These are phyloP conservation scores for Drosophila anomelani DNA, from an alignment of 2,888 invertebrate genomes.

Conservation along the genomic window DNA sequence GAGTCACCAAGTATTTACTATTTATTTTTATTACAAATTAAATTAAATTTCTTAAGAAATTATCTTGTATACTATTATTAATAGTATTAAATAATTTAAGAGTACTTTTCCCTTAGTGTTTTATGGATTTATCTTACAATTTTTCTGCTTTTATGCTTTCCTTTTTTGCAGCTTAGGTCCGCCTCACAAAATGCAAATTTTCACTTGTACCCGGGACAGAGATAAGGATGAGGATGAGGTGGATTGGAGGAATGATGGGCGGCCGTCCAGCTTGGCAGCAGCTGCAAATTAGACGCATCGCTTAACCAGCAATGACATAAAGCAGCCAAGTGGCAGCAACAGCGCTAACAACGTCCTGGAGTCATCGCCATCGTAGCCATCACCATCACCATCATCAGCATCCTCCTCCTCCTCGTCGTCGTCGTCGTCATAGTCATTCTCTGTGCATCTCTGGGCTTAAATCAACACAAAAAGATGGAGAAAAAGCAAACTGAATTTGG, in stretches of 20 bases:
- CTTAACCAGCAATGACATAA: constrained; percentile 79
- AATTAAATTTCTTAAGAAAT: neutral
- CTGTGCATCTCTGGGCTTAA: constrained; percentile 20
- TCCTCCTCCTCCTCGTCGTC: neutral
- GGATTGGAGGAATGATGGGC: neutral
- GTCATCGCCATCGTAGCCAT: constrained; percentile 24
- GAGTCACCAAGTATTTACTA: too few species aligned
- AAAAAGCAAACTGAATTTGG: constrained; percentile 16
- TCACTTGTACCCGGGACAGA: constrained; percentile 4
- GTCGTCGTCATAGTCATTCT: neutral
- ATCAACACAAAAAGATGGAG: constrained; percentile 32
- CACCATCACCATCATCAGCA: constrained; percentile 5
- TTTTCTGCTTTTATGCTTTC: constrained; percentile 8
- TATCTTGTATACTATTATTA: neutral
- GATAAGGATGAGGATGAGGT: neutral
- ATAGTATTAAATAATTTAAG: neutral
- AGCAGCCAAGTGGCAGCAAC: constrained; percentile 70
- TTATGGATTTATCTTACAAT: neutral
- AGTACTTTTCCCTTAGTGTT: neutral
- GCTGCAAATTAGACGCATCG: constrained; percentile 80
- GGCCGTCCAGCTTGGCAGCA: constrained; percentile 52
- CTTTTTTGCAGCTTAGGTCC: constrained; percentile 11
- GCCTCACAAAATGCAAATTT: constrained; percentile 40
- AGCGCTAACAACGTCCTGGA: constrained; percentile 37
- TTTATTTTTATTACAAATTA: too few species aligned